Evolutionary conservation across 2,113 vertebrate species (phyloP), one percentile per base, ranked within the genome.

Genomic region (Hydrochoerus hydrochaeris): DNA sequence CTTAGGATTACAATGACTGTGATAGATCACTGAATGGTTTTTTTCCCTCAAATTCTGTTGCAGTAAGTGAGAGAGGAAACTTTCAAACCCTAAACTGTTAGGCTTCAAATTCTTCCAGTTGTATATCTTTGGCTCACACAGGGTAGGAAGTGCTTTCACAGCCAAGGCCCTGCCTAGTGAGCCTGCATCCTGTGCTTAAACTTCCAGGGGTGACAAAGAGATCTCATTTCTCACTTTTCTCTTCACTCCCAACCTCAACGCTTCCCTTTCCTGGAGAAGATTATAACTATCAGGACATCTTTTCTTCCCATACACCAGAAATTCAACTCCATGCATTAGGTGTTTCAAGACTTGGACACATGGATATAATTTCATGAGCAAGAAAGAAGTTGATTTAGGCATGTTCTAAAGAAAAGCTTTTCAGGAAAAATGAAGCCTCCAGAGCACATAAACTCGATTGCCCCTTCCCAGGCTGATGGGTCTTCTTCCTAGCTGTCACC

Each of bases 401-500:
- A 87, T 49, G 85, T 26, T 91, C 83, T 88, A 83, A 95, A 95
- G 63, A 85, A 35, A 94, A 35, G 3, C 20, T 87, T 89, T 86
- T 93, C 32, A 93, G 91, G 86, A 24, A 57, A 81, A 93, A 91
- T 69, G 75, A 62, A 96, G 94, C 58, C 60, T 94, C 62, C 57
- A 38, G 67, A 81, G 35, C 28, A 96, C 86, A 84, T 93, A 96
- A 97, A 85, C 73, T 44, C 52, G 57, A 82, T 44, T 89, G 14
- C 2, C 69, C 69, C 24, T 93, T 80, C 60, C 65, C 83, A 97
- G 71, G 11, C 22, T 60, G 35, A 26, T 78, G 11, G 1, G 60
- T 90, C 1, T 92, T 77, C 54, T 67, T 20, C 2, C 46, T 78
- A 96, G 92, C 96, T 90, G 91, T 97, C 95, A 97, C 67, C 93